phyloP scores from a whole-genome alignment of 2,888 invertebrate species.

The Sphaerolaimus hirsutus region DNA sequence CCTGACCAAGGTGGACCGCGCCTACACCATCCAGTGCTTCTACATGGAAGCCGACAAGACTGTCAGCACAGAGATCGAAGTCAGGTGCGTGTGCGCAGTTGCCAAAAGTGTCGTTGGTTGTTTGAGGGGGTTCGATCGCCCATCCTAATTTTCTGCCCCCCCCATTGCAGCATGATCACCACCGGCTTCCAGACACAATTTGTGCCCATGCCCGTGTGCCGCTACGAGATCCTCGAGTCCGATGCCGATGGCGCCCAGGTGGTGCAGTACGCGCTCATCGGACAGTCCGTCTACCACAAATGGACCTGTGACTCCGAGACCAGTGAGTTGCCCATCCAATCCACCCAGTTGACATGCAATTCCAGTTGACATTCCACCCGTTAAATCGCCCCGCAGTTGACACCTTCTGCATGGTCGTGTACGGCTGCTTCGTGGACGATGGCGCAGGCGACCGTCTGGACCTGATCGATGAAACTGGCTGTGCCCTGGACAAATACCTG shows the following conservation, averaged over 20 bases:
- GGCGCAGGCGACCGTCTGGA: slow-evolving; percentile 20
- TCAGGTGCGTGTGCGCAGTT: too few relatives aligned
- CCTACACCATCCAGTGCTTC: slow-evolving; percentile 2
- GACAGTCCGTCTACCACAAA: not conserved
- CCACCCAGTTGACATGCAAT: too few relatives aligned
- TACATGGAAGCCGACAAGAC: slow-evolving; percentile 7
- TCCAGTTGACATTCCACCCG: too few relatives aligned
- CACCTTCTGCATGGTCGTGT: slow-evolving; percentile 18
- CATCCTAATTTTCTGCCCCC: too few relatives aligned
- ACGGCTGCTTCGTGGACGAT: slow-evolving; percentile 19
- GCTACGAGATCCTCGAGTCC: not conserved
- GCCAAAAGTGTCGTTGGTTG: too few relatives aligned
- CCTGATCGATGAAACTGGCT: not conserved
- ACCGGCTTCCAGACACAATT: not conserved
- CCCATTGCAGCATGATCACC: slow-evolving; percentile 2
- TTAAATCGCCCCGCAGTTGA: too few relatives aligned
- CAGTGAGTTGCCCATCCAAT: too few relatives aligned
- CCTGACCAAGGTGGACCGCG: slow-evolving; percentile 5
- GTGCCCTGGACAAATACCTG: slow-evolving; percentile 12
- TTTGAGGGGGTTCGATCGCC: too few relatives aligned
- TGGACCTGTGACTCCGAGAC: slow-evolving; percentile 2
- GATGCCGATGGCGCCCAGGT: not conserved
- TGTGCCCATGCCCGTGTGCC: slow-evolving; percentile 1
- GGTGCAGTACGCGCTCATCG: not conserved
- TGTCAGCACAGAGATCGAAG: slow-evolving; percentile 2